phyloP scores from a whole-genome alignment of 2,888 invertebrate species.

The Drosophila suboccidentalis region DNA sequence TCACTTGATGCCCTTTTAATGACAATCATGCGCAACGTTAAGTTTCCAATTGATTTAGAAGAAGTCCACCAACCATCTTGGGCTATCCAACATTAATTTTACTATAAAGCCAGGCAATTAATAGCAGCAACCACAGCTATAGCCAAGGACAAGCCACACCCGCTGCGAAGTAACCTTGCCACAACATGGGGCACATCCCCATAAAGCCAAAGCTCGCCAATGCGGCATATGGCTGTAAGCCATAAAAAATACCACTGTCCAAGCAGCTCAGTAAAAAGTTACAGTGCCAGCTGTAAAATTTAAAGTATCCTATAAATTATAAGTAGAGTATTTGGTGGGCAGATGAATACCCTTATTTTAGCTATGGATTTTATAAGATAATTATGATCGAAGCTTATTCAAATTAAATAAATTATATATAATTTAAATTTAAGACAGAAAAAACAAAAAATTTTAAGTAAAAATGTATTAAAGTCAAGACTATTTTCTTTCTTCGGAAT shows the following conservation, averaged over 20 bases:
- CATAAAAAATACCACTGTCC: constrained; percentile 13
- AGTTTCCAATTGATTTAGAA: constrained; percentile 64
- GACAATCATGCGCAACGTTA: constrained; percentile 74
- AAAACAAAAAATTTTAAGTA: no score
- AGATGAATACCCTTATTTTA: constrained; percentile 2
- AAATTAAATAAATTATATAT: no score
- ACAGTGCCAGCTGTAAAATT: constrained; percentile 5
- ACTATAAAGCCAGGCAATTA: constrained; percentile 68
- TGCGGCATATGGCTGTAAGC: constrained; percentile 20
- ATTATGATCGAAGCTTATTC: no score
- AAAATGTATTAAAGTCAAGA: no score
- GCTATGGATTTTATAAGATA: no score
- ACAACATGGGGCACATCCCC: neutral
- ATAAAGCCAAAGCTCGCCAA: constrained; percentile 1
- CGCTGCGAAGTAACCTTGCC: constrained; percentile 30
- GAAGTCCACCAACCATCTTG: constrained; percentile 1
- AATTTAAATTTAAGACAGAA: no score
- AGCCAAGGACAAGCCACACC: constrained; percentile 31
- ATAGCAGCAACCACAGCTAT: constrained; percentile 57
- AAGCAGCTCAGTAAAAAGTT: constrained; percentile 5
- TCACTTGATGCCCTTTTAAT: constrained; percentile 45
- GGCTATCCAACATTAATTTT: constrained; percentile 61
- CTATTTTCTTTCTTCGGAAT: no score
- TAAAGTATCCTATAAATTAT: neutral
- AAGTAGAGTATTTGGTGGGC: neutral